Conservation (phyloP, 2,888 invertebrate genomes). For the Gymnocheta viridis region DNA sequence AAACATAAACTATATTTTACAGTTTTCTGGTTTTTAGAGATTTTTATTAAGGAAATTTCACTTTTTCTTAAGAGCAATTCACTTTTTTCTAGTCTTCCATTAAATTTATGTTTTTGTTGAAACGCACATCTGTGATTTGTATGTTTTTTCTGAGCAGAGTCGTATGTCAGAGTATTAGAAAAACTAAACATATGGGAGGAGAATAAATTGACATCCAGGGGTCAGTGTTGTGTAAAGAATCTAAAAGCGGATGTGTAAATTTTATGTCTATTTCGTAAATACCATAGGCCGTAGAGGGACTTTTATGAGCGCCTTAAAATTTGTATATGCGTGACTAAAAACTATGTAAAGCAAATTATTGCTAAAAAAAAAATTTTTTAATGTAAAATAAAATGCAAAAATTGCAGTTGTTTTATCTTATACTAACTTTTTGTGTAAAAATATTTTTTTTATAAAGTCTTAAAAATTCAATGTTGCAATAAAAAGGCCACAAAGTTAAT, state of each 20-base stretch:
- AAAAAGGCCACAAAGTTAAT: no score
- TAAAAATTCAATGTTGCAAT: no score
- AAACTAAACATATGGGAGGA: background rate
- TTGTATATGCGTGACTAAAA: no score
- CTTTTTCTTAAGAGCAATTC: constrained; percentile 54
- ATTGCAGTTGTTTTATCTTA: no score
- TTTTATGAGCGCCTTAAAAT: no score
- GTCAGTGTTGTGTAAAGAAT: background rate
- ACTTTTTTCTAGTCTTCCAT: constrained; percentile 17
- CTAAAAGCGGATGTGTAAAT: background rate
- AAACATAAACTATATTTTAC: background rate
- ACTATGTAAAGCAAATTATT: no score
- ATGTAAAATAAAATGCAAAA: no score
- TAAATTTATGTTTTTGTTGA: constrained; percentile 31
- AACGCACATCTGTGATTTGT: constrained; percentile 42
- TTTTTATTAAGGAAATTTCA: constrained; percentile 45
- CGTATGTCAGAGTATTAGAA: background rate
- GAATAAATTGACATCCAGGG: background rate
- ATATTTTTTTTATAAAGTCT: no score
- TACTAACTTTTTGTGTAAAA: no score
- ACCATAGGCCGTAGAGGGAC: no score
- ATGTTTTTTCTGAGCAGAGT: constrained; percentile 13
- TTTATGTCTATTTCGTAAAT: no score
- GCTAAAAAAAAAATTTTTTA: no score
- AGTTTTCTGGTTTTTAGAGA: background rate